A percentile compares a stretch with the other conserved stretches of the same genome.
phyloP scores from a whole-genome alignment of 2,888 invertebrate species.

The Dioctria rufipes region DNA sequence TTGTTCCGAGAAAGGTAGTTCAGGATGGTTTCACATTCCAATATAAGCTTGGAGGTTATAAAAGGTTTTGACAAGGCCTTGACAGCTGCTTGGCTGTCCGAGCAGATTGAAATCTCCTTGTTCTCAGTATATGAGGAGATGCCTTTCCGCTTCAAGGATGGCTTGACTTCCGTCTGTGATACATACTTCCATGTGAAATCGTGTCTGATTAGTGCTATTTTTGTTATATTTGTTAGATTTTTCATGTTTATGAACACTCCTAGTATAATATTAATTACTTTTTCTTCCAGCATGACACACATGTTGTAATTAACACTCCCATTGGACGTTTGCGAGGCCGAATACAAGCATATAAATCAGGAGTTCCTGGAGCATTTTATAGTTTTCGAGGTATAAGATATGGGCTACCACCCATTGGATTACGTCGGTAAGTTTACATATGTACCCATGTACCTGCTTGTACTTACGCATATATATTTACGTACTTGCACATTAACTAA shows the following conservation, averaged over 20 bases:
- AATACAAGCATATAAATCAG: constrained; percentile 68
- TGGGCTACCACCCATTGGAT: constrained; percentile 68
- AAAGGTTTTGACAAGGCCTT: too few species aligned
- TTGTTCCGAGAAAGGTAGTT: too few species aligned
- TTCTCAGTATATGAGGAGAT: too few species aligned
- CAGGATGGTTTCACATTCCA: too few species aligned
- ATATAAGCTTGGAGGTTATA: too few species aligned
- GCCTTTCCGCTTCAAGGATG: not conserved
- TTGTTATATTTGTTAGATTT: not conserved
- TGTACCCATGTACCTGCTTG: too few species aligned
- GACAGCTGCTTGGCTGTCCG: too few species aligned
- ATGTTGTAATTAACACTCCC: constrained; percentile 67
- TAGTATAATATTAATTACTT: not conserved
- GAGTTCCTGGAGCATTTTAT: constrained; percentile 68
- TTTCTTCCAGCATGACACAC: constrained; percentile 67
- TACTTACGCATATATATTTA: too few species aligned
- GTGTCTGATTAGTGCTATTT: too few species aligned
- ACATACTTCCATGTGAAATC: too few species aligned
- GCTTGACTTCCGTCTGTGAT: not conserved
- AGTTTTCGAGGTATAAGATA: constrained; percentile 71
- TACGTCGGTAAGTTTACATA: constrained; percentile 63
- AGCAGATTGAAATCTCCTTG: too few species aligned
- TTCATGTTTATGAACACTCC: not conserved
- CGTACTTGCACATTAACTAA: not conserved
- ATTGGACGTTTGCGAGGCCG: constrained; percentile 69